These are phyloP conservation scores for Micronycteris hirsuta DNA, from an alignment of 2,113 vertebrate genomes.

Conservation along the genomic window DNA sequence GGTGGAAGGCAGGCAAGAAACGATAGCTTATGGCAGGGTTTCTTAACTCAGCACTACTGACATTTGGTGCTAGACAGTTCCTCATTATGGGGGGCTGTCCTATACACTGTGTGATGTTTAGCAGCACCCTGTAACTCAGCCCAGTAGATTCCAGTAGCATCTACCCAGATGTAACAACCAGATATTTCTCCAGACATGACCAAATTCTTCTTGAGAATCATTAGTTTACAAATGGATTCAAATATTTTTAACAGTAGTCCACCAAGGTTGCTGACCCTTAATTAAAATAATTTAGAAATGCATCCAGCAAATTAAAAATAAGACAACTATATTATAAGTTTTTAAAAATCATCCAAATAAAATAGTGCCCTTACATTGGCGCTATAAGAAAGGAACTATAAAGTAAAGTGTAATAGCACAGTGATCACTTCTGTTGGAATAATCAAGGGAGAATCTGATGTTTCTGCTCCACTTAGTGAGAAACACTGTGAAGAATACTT, in stretches of 20 bases:
- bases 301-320: slow-evolving; percentile 43
- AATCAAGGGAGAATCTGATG: background rate
- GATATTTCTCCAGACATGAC: background rate
- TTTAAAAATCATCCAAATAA: background rate
- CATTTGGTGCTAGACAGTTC: background rate
- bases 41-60: background rate
- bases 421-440: background rate
- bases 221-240: background rate
- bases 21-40: background rate
- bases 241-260: background rate
- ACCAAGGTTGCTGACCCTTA: background rate
- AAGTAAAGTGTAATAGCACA: background rate
- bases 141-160: background rate
- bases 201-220: background rate
- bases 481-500: slow-evolving; percentile 24
- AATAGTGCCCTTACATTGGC: background rate
- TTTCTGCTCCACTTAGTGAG: background rate
- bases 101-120: background rate
- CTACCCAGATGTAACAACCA: background rate
- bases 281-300: slow-evolving; percentile 40
- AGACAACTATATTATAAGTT: background rate
- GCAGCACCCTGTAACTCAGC: background rate
- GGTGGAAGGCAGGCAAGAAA: background rate
- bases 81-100: background rate
- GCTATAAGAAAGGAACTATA: background rate